Percentiles rank a stretch among this genome's conserved stretches.
These are phyloP conservation scores for Ditula angustiorana DNA, from an alignment of 2,888 invertebrate species.

Conservation along the genomic window DNA sequence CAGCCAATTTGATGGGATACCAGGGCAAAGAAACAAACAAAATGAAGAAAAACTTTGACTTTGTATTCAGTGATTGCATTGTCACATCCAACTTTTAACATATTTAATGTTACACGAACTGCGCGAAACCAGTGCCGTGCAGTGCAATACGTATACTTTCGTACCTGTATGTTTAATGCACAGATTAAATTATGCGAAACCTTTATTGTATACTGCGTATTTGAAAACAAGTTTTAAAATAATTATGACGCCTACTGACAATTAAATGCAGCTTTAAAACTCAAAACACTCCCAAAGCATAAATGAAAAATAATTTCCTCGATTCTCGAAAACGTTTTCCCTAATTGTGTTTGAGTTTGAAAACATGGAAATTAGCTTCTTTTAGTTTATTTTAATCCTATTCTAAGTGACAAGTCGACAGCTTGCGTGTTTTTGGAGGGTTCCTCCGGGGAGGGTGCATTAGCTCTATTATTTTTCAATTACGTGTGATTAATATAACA, in stretches of 20 bases:
- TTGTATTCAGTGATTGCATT: too few species aligned
- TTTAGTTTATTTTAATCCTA: constrained; percentile 43
- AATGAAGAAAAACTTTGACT: too few species aligned
- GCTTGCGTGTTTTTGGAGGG: constrained; percentile 63
- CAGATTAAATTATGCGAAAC: too few species aligned
- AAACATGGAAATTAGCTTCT: constrained; percentile 36
- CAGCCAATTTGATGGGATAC: too few species aligned
- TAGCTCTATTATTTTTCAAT: constrained; percentile 70
- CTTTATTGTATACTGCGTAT: background rate
- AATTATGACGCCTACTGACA: background rate
- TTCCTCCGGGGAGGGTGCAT: constrained; percentile 57
- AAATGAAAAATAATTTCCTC: constrained; percentile 27
- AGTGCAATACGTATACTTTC: too few species aligned
- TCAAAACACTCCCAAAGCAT: background rate
- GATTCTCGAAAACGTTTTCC: constrained; percentile 8
- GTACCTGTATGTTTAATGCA: too few species aligned
- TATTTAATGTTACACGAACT: too few species aligned
- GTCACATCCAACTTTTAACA: too few species aligned
- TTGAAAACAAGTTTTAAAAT: background rate
- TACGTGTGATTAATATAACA: constrained; percentile 59
- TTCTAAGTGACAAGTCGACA: constrained; percentile 56
- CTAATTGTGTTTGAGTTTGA: constrained; percentile 22
- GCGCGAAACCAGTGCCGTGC: too few species aligned
- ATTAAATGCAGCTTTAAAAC: background rate
- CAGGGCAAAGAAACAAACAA: too few species aligned